Evolutionary conservation across 1,140 invertebrate species (phyloP).

Genomic region (Linepithema humile): DNA sequence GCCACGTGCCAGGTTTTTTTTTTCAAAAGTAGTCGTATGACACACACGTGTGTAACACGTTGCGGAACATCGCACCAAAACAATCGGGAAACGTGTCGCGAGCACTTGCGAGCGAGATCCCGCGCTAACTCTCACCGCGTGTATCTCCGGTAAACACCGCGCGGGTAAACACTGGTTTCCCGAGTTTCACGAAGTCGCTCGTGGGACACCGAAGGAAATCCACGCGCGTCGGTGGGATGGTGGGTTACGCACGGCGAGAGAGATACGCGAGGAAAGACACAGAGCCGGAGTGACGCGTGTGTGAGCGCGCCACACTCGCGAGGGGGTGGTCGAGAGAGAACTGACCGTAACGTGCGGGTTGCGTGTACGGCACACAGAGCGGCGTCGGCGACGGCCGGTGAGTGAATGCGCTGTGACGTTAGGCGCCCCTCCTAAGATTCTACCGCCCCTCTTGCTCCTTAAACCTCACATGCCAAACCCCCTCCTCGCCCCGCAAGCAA

Average conservation of each 20-base stretch:
- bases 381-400: conserved; percentile 82
- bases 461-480: conserved; percentile 57
- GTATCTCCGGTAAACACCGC: neutral
- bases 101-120: conserved; percentile 18
- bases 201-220: neutral
- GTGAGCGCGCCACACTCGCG: neutral
- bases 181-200: conserved; percentile 41
- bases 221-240: neutral
- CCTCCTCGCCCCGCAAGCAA: conserved; percentile 26
- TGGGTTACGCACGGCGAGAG: neutral
- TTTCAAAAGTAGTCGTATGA: neutral
- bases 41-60: conserved; percentile 8
- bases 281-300: neutral
- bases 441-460: conserved; percentile 69
- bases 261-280: neutral
- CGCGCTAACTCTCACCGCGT: conserved; percentile 16
- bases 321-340: conserved; percentile 61
- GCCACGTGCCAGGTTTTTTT: neutral
- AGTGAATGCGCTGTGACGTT: conserved; percentile 82
- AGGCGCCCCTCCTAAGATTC: conserved; percentile 79
- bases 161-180: conserved; percentile 37
- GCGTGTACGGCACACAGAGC: conserved; percentile 76
- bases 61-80: conserved; percentile 29
- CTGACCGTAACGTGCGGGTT: conserved; percentile 77
- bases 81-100: conserved; percentile 1